Percentiles rank a stretch among this genome's conserved stretches.
Evolutionary conservation across 2,113 vertebrate genomes (phyloP).

Genomic region (Athene cunicularia): DNA sequence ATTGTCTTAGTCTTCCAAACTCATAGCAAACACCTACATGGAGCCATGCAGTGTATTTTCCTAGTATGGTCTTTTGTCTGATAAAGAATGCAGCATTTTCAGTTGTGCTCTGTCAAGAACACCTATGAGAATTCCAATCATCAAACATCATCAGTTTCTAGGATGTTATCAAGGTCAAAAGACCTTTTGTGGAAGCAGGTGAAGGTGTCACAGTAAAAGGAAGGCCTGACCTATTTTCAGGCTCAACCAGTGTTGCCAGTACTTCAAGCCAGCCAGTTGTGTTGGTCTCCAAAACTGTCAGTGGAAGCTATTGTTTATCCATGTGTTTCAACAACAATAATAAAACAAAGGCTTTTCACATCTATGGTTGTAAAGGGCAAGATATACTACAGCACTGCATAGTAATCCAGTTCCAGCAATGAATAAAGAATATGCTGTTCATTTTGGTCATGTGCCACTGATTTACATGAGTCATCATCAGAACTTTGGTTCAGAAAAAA

Average conservation of each 20-base stretch:
- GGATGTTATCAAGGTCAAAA: neutral
- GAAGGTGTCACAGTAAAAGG: neutral
- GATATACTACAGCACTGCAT: neutral
- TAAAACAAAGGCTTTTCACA: neutral
- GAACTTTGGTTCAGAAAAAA: neutral
- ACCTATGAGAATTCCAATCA: neutral
- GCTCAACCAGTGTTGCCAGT: neutral
- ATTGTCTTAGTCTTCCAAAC: neutral
- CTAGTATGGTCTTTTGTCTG: neutral
- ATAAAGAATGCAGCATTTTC: neutral
- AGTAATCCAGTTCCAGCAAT: neutral
- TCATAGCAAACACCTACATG: neutral
- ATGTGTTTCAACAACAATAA: neutral
- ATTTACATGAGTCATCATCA: constrained; percentile 1
- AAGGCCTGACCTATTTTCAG: neutral
- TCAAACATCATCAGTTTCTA: neutral
- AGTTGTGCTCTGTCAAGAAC: neutral
- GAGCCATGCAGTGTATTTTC: neutral
- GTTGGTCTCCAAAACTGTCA: neutral
- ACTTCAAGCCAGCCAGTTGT: neutral
- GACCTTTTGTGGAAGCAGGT: neutral
- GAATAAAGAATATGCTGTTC: neutral
- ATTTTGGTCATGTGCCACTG: neutral
- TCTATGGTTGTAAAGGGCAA: neutral
- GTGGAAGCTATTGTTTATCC: neutral